phyloP scores from a whole-genome alignment of 2,797 vertebrate species.

The Cyprinella venusta region DNA sequence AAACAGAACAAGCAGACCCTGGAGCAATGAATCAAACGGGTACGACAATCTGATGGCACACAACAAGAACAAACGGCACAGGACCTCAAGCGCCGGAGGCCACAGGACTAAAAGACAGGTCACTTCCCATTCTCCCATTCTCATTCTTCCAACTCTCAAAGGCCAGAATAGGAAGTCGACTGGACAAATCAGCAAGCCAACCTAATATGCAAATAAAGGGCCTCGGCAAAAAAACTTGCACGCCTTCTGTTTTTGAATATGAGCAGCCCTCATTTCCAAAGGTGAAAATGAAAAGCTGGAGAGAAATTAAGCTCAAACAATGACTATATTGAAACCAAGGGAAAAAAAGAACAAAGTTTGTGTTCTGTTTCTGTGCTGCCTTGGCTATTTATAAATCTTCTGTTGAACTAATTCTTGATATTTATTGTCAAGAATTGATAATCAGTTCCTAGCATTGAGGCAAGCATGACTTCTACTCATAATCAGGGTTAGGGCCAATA shows the following conservation, averaged over 20 bases:
- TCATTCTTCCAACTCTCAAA: too few relatives aligned
- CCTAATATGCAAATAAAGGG: slow-evolving; percentile 52
- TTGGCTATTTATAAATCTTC: not conserved
- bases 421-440: not conserved
- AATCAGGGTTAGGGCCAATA: too few relatives aligned
- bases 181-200: slow-evolving; percentile 8
- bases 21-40: not conserved
- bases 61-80: slow-evolving; percentile 6
- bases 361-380: not conserved
- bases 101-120: not conserved
- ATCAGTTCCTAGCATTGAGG: not conserved
- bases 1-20: not conserved
- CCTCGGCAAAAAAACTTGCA: slow-evolving; percentile 4
- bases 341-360: not conserved
- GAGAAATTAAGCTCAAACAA: not conserved
- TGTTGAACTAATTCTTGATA: not conserved
- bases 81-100: not conserved
- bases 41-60: not conserved
- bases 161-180: slow-evolving; percentile 5
- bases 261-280: slow-evolving; percentile 21
- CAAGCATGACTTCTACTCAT: not conserved
- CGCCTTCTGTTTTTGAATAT: slow-evolving; percentile 48
- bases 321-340: not conserved
- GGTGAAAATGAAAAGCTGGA: not conserved
- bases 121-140: not conserved